A percentile compares a stretch with the other conserved stretches of the same genome.
phyloP scores from a whole-genome alignment of 2,113 vertebrate genomes.

The Urocitellus parryii region DNA sequence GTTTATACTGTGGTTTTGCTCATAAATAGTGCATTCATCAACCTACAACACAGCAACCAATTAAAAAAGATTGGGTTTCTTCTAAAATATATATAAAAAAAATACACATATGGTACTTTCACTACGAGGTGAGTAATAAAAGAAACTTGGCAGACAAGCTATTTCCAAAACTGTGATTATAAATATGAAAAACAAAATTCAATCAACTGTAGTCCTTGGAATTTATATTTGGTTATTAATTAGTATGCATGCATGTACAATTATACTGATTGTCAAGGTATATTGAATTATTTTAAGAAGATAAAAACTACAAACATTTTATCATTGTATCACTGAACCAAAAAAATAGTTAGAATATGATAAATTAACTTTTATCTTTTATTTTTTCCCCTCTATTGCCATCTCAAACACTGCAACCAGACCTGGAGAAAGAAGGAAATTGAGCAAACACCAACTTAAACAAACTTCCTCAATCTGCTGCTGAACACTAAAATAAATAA shows the following conservation, averaged over 20 bases:
- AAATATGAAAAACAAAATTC: conserved; percentile 32
- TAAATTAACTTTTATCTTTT: conserved; percentile 48
- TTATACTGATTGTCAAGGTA: neutral
- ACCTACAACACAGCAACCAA: conserved; percentile 17
- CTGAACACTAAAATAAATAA: conserved; percentile 79
- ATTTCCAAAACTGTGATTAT: conserved; percentile 56
- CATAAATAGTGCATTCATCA: conserved; percentile 51
- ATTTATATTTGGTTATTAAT: conserved; percentile 51
- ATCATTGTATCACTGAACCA: neutral
- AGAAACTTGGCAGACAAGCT: conserved; percentile 19
- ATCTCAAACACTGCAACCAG: conserved; percentile 20
- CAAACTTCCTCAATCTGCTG: conserved; percentile 62
- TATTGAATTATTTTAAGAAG: conserved; percentile 32
- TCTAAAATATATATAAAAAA: neutral
- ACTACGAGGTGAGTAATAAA: conserved; percentile 35
- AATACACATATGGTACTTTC: neutral
- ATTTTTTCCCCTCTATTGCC: conserved; percentile 6
- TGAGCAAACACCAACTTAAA: conserved; percentile 43
- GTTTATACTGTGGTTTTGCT: conserved; percentile 56
- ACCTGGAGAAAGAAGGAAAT: conserved; percentile 65
- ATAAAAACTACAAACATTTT: neutral
- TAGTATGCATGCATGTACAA: neutral
- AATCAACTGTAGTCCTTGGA: neutral
- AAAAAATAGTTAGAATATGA: conserved; percentile 61
- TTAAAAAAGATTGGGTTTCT: conserved; percentile 28